Conservation (phyloP, 2,797 vertebrate species). For the Dromococcyx pavoninus region DNA sequence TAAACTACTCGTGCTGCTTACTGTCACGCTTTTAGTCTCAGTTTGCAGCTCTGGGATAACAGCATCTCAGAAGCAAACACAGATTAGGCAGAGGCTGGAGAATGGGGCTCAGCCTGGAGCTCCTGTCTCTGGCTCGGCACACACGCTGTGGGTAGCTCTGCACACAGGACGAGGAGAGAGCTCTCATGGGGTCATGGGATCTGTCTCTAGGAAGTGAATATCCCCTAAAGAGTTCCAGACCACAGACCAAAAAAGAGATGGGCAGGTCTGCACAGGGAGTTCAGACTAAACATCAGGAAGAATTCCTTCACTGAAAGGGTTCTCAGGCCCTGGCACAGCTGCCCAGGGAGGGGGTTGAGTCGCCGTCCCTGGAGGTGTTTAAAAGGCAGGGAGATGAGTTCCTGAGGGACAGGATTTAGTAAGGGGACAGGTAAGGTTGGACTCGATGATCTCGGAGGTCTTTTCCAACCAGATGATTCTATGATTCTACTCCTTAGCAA, state of each 20-base stretch:
- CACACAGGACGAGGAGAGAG: not conserved
- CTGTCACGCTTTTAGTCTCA: not conserved
- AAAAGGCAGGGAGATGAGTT: too few species aligned
- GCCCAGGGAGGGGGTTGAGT: too few species aligned
- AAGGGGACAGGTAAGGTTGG: too few species aligned
- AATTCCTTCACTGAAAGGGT: too few species aligned
- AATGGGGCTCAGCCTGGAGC: not conserved
- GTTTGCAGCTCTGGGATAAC: not conserved
- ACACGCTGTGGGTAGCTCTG: not conserved
- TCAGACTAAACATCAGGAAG: too few species aligned
- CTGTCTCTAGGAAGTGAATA: not conserved
- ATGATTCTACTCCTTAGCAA: not conserved
- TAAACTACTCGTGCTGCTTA: not conserved
- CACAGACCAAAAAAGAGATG: not conserved
- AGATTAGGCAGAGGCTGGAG: not conserved
- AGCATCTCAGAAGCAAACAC: not conserved
- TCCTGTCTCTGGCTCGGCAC: rapidly evolving
- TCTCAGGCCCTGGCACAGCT: too few species aligned
- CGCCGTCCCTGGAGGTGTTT: too few species aligned
- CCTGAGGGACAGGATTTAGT: too few species aligned
- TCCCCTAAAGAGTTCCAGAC: not conserved
- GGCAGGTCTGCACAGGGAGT: not conserved
- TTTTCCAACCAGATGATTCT: too few species aligned
- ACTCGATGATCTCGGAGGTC: too few species aligned
- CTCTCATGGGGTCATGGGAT: too few species aligned